A percentile compares a stretch with the other conserved stretches of the same genome.
Conservation (phyloP, 2,113 vertebrate genomes). For the Perognathus longimembris region DNA sequence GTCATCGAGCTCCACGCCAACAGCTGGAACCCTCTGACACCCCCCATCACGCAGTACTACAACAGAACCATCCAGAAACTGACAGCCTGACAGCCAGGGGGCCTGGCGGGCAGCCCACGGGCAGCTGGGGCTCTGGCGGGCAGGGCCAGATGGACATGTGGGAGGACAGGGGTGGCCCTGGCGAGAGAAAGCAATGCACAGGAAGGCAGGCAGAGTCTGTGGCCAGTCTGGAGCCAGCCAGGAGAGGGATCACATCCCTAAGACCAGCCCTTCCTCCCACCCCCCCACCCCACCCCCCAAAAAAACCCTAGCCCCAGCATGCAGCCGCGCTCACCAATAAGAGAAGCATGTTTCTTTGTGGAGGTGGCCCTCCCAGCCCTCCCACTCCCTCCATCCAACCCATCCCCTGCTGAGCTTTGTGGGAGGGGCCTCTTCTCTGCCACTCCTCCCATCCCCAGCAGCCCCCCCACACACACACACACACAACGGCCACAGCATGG, state of each 20-base stretch:
- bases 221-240: slow-evolving; percentile 55
- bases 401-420: slow-evolving; percentile 77
- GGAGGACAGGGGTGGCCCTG: slow-evolving; percentile 78
- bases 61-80: slow-evolving; percentile 99
- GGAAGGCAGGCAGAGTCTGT: slow-evolving; percentile 33
- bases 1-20: slow-evolving; percentile 99
- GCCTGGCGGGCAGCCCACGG: slow-evolving; percentile 78
- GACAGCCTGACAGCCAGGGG: slow-evolving; percentile 90
- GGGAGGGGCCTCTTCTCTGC: slow-evolving; percentile 74
- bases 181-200: slow-evolving; percentile 65
- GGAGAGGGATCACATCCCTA: slow-evolving; percentile 58
- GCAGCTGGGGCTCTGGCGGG: slow-evolving; percentile 84
- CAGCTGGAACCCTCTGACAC: slow-evolving; percentile 96
- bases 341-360: slow-evolving; percentile 88
- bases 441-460: slow-evolving; percentile 72
- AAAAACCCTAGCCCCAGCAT: slow-evolving; percentile 70
- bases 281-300: neutral
- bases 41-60: slow-evolving; percentile 98
- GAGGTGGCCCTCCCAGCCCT: slow-evolving; percentile 67
- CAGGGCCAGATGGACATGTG: slow-evolving; percentile 80
- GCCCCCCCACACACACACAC: too few relatives aligned
- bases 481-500: slow-evolving; percentile 77
- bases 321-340: slow-evolving; percentile 51
- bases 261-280: slow-evolving; percentile 42
- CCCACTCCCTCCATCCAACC: slow-evolving; percentile 64